Conservation (phyloP, 2,888 invertebrate species). For the Elegia similella region DNA sequence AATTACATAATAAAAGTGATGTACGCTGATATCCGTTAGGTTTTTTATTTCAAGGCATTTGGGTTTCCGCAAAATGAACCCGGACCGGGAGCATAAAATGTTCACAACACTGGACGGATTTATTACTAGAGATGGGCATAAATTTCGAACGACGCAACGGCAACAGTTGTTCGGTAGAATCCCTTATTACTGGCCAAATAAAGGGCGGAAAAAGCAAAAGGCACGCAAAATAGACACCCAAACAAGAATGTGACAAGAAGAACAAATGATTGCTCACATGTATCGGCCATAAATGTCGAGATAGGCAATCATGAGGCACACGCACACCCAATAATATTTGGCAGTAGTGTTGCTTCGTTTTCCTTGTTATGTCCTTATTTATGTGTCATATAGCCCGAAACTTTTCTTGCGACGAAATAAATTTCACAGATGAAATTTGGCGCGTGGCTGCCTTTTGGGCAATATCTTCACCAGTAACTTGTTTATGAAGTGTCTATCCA, state of each 20-base stretch:
- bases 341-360: constrained; percentile 30
- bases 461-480: constrained; percentile 22
- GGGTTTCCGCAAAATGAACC: not conserved
- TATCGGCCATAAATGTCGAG: constrained; percentile 2
- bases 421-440: constrained; percentile 37
- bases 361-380: constrained; percentile 27
- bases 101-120: not conserved
- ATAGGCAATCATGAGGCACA: constrained; percentile 7
- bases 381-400: constrained; percentile 25
- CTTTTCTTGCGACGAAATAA: constrained; percentile 38
- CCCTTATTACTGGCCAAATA: not conserved
- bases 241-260: not conserved
- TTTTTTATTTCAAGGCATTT: not conserved
- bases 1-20: no score
- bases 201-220: not conserved
- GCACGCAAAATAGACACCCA: not conserved
- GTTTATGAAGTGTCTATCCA: constrained; percentile 1
- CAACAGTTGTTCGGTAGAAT: not conserved
- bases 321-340: constrained; percentile 18
- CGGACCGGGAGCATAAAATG: not conserved
- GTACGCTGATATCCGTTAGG: no score
- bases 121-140: not conserved
- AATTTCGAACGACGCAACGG: not conserved
- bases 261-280: not conserved
- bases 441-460: constrained; percentile 19